These are phyloP conservation scores for Stegastes partitus DNA, from an alignment of 2,113 vertebrate genomes.

Conservation along the genomic window DNA sequence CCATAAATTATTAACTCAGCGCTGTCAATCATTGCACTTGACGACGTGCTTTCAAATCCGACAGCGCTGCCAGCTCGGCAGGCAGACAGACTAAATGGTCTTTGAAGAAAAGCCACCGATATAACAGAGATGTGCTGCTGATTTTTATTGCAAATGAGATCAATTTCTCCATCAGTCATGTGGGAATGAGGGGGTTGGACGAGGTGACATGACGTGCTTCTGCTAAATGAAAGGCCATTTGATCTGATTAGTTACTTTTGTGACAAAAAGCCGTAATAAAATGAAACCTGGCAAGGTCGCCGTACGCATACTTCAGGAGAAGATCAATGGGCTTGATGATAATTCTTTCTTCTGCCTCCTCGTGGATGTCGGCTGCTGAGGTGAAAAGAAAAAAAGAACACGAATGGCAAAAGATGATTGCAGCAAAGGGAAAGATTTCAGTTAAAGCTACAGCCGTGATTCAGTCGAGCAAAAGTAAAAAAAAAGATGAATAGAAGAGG, in stretches of 20 bases:
- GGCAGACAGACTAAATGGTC: too few relatives aligned
- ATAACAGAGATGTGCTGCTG: background rate
- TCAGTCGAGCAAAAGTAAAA: too few relatives aligned
- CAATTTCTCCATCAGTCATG: background rate
- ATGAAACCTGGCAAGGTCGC: background rate
- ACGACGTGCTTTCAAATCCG: background rate
- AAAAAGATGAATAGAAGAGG: too few relatives aligned
- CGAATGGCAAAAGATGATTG: background rate
- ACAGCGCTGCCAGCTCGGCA: too few relatives aligned
- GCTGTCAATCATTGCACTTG: background rate
- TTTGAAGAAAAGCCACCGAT: background rate
- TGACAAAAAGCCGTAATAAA: background rate
- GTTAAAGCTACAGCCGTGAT: background rate
- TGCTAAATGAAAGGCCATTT: background rate
- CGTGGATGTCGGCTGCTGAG: background rate
- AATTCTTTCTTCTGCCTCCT: background rate
- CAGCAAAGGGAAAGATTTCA: background rate
- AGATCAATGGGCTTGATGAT: background rate
- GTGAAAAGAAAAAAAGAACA: background rate
- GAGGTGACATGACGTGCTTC: too few relatives aligned
- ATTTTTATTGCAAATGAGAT: background rate
- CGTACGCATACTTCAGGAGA: background rate
- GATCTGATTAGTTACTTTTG: background rate
- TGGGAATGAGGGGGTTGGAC: background rate
- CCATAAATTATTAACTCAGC: too few relatives aligned